phyloP scores from a whole-genome alignment of 2,888 invertebrate species.

The Calliscelio sp. region DNA sequence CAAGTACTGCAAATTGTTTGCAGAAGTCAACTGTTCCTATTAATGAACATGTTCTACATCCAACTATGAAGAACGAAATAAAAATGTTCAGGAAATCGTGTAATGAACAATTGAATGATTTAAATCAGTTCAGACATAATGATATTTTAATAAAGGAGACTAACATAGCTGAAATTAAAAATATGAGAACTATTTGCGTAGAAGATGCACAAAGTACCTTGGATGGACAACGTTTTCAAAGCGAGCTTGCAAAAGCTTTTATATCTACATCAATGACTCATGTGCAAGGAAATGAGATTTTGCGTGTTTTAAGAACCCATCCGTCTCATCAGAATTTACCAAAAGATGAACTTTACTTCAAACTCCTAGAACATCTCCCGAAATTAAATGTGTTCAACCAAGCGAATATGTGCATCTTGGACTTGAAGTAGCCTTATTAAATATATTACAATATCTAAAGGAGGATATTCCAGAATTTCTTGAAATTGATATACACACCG shows the following conservation, averaged over 20 bases:
- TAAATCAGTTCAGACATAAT: too few species aligned
- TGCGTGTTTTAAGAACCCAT: not conserved
- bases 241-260: not conserved
- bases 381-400: not conserved
- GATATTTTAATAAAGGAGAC: too few species aligned
- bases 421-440: not conserved
- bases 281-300: constrained; percentile 2
- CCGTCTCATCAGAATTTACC: not conserved
- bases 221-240: too few species aligned
- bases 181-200: too few species aligned
- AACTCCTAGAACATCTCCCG: not conserved
- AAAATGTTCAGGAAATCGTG: too few species aligned
- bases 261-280: not conserved
- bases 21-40: too few species aligned
- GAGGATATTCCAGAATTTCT: not conserved
- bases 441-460: not conserved
- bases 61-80: too few species aligned
- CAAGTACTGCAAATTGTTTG: too few species aligned
- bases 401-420: constrained; percentile 7
- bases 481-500: constrained; percentile 9
- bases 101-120: too few species aligned
- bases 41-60: too few species aligned
- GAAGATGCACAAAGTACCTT: too few species aligned
- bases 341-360: not conserved
- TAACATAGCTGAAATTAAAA: too few species aligned